Percentiles rank a stretch among this genome's conserved stretches.
Conservation (phyloP, 2,113 vertebrate species). For the Turdus rufiventris region DNA sequence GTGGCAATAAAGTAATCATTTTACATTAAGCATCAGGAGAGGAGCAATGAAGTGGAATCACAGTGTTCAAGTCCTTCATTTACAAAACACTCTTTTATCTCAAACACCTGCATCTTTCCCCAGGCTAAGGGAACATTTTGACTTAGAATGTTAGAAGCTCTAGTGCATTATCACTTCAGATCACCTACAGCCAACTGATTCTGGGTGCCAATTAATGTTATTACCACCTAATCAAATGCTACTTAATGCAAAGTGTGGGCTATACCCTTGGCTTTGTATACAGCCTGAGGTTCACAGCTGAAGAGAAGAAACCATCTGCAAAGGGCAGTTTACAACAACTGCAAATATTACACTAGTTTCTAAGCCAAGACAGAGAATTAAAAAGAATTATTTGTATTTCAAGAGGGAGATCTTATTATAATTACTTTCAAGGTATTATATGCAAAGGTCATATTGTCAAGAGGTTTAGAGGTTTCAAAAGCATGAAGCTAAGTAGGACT, state of each 20-base stretch:
- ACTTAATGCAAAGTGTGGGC: conserved; percentile 25
- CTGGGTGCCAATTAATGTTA: conserved; percentile 61
- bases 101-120: conserved; percentile 51
- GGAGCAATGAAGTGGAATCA: conserved; percentile 42
- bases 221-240: conserved; percentile 59
- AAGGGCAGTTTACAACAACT: background rate
- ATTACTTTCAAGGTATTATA: background rate
- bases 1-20: conserved; percentile 23
- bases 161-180: conserved; percentile 40
- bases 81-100: conserved; percentile 49
- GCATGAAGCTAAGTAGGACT: background rate
- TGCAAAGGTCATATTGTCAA: background rate
- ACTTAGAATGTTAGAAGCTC: conserved; percentile 23
- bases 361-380: background rate
- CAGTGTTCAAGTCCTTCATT: conserved; percentile 30
- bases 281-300: background rate
- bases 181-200: conserved; percentile 33
- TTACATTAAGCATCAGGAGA: conserved; percentile 12
- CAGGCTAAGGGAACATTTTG: conserved; percentile 32
- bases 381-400: background rate
- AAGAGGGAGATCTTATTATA: background rate
- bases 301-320: background rate
- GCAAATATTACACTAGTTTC: background rate
- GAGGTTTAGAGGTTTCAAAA: background rate
- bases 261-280: background rate